phyloP scores from a whole-genome alignment of 2,113 vertebrate species.

The Calcarius ornatus region DNA sequence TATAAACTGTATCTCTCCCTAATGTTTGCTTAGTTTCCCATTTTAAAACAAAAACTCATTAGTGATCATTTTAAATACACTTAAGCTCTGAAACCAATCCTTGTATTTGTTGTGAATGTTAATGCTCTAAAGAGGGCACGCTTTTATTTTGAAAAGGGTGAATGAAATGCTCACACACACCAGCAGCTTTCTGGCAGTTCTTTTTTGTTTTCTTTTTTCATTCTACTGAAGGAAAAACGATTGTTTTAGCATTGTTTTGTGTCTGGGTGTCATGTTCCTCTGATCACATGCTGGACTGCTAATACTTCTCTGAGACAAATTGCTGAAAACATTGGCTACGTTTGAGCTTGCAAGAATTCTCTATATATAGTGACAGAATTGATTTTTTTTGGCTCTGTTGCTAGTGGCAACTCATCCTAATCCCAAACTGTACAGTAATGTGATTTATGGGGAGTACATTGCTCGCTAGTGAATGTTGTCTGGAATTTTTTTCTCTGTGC shows the following conservation, averaged over 20 bases:
- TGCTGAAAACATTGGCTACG: not conserved
- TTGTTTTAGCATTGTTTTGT: not conserved
- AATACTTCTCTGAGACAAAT: conserved; percentile 1
- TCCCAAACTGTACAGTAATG: conserved; percentile 16
- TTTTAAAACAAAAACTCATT: not conserved
- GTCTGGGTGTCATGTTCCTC: not conserved
- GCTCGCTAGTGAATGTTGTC: not conserved
- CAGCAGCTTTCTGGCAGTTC: not conserved
- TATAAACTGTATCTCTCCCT: not conserved
- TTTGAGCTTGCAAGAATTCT: not conserved
- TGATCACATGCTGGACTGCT: not conserved
- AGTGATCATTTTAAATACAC: not conserved
- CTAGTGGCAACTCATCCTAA: conserved; percentile 58
- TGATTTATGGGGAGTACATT: not conserved
- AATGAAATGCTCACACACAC: not conserved
- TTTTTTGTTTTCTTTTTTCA: not conserved
- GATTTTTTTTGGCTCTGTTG: conserved; percentile 51
- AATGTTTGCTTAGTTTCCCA: not conserved
- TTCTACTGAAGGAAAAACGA: not conserved
- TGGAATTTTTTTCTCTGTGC: not conserved
- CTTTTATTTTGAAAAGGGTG: not conserved
- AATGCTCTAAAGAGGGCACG: fast-evolving
- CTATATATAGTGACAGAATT: conserved; percentile 4
- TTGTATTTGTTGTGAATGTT: not conserved
- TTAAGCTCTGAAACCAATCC: not conserved